These are phyloP conservation scores for Hyles lineata DNA, from an alignment of 2,888 invertebrate species.

Conservation along the genomic window DNA sequence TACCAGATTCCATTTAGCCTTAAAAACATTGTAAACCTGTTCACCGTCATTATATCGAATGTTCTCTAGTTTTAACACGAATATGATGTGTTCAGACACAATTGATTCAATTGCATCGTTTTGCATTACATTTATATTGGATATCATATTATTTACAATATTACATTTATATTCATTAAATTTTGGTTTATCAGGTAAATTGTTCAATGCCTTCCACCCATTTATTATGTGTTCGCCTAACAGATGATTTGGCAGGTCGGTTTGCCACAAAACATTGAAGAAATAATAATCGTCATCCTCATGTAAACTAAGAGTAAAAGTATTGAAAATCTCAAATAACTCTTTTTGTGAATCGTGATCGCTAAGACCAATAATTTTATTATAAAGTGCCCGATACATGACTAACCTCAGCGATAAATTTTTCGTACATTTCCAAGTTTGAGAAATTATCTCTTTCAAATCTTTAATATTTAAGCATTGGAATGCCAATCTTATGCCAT, in stretches of 20 bases:
- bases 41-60: slow-evolving; percentile 31
- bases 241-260: slow-evolving; percentile 46
- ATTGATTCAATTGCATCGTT: slow-evolving; percentile 47
- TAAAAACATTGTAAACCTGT: slow-evolving; percentile 37
- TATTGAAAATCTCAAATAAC: slow-evolving; percentile 54
- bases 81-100: slow-evolving; percentile 50
- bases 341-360: slow-evolving; percentile 40
- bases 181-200: slow-evolving; percentile 47
- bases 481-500: no score
- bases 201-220: slow-evolving; percentile 53
- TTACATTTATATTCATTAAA: slow-evolving; percentile 45
- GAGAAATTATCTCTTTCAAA: slow-evolving; percentile 45
- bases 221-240: slow-evolving; percentile 46
- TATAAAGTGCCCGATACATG: slow-evolving; percentile 55
- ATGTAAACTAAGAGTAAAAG: slow-evolving; percentile 50
- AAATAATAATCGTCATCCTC: slow-evolving; percentile 59
- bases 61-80: slow-evolving; percentile 42
- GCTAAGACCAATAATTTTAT: no score
- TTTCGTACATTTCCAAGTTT: slow-evolving; percentile 40
- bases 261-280: slow-evolving; percentile 45
- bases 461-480: slow-evolving; percentile 51
- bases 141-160: slow-evolving; percentile 46
- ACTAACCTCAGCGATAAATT: slow-evolving; percentile 57
- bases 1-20: slow-evolving; percentile 51
- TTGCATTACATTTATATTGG: slow-evolving; percentile 43